Evolutionary conservation across 2,113 vertebrate species (phyloP).

Genomic region (Odontesthes bonariensis): DNA sequence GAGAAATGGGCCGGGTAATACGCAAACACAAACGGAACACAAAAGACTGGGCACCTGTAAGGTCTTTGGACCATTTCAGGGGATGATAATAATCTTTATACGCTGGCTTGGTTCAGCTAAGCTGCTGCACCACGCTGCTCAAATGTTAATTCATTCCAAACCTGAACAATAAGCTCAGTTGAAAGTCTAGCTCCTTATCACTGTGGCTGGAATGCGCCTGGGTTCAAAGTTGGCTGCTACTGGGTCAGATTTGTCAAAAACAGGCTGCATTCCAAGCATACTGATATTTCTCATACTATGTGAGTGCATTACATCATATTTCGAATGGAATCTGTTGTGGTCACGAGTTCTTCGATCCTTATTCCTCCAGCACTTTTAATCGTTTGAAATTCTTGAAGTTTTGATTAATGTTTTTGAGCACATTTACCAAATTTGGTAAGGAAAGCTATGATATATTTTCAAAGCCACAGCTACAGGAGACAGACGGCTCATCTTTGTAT

Average conservation of each 20-base stretch:
- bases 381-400: background rate
- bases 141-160: slow-evolving; percentile 60
- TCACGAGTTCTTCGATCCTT: background rate
- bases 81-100: slow-evolving; percentile 9
- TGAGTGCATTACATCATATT: background rate
- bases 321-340: background rate
- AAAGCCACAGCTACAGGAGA: no score
- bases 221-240: slow-evolving; percentile 1
- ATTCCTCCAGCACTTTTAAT: background rate
- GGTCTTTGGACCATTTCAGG: slow-evolving; percentile 16
- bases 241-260: slow-evolving; percentile 24
- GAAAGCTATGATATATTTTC: background rate
- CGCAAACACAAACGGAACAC: background rate
- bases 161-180: slow-evolving; percentile 33
- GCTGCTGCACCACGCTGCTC: slow-evolving; percentile 20
- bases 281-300: slow-evolving; percentile 2
- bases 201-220: slow-evolving; percentile 1
- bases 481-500: background rate
- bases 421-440: background rate
- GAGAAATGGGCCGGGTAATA: slow-evolving; percentile 95
- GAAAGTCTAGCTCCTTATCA: slow-evolving; percentile 38
- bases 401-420: no score
- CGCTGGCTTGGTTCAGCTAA: background rate
- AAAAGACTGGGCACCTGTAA: background rate
- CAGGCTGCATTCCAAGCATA: slow-evolving; percentile 19